These are phyloP conservation scores for Eupelmus urozonus DNA, from an alignment of 2,888 invertebrate species.

Conservation along the genomic window DNA sequence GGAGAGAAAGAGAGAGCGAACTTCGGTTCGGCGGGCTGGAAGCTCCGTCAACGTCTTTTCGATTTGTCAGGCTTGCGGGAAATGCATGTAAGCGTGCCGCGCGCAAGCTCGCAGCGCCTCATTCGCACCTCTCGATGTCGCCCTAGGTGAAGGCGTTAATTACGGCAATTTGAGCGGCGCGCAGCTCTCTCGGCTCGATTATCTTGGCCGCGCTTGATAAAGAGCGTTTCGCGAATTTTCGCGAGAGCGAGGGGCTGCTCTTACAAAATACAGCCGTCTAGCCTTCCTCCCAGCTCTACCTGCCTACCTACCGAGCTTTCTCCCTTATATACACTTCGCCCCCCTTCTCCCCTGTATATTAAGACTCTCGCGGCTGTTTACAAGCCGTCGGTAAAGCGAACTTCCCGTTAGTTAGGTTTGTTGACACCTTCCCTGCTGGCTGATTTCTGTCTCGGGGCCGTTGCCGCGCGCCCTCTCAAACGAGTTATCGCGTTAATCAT, in stretches of 20 bases:
- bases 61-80: slow-evolving; percentile 48
- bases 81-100: slow-evolving; percentile 4
- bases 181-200: slow-evolving; percentile 9
- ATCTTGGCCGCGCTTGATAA: slow-evolving; percentile 37
- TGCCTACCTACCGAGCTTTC: neutral
- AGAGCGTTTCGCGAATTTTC: slow-evolving; percentile 30
- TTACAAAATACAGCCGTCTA: slow-evolving; percentile 21
- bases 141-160: slow-evolving; percentile 26
- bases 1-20: neutral
- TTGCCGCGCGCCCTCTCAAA: neutral
- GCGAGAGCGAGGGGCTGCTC: no score
- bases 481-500: slow-evolving; percentile 30
- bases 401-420: slow-evolving; percentile 46
- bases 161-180: slow-evolving; percentile 37
- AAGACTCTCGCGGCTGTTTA: slow-evolving; percentile 2
- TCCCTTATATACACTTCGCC: neutral
- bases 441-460: slow-evolving; percentile 28
- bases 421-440: slow-evolving; percentile 35
- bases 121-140: neutral
- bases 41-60: slow-evolving; percentile 49
- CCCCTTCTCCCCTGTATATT: neutral
- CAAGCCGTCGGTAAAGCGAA: neutral
- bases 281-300: neutral
- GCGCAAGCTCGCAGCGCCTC: neutral
- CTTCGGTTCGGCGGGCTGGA: slow-evolving; percentile 16